Conservation (phyloP, 2,113 vertebrate genomes). For the Hydropotes inermis region DNA sequence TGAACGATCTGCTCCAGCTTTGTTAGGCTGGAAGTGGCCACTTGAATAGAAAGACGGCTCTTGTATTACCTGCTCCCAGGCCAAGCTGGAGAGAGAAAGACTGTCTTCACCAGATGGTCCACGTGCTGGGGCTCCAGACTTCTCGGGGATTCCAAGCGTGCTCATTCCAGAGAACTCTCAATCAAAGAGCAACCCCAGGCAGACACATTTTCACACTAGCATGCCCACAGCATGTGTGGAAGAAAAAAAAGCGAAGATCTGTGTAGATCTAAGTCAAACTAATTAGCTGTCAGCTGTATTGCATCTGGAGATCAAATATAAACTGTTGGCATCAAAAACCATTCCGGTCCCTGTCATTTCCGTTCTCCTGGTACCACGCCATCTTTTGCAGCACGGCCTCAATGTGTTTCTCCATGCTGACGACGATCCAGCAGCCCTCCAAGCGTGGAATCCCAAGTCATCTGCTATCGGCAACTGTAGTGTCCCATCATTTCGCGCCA, state of each 20-base stretch:
- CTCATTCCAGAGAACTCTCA: constrained; percentile 43
- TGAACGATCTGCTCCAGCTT: background rate
- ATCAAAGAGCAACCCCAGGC: constrained; percentile 53
- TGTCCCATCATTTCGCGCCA: background rate
- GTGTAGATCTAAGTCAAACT: constrained; percentile 70
- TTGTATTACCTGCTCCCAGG: background rate
- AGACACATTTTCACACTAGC: constrained; percentile 42
- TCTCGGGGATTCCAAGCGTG: background rate
- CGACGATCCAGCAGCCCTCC: constrained; percentile 30
- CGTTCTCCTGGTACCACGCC: constrained; percentile 83
- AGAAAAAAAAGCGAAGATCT: background rate
- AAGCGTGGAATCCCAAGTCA: constrained; percentile 67
- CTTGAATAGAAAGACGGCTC: background rate
- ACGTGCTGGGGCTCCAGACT: background rate
- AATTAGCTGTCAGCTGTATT: constrained; percentile 85
- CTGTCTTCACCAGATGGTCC: background rate
- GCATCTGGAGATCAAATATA: constrained; percentile 90
- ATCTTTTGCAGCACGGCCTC: constrained; percentile 83
- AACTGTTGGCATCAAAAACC: constrained; percentile 87
- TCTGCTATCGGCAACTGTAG: constrained; percentile 33
- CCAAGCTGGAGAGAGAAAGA: background rate
- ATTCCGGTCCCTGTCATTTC: constrained; percentile 91
- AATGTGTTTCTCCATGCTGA: constrained; percentile 76
- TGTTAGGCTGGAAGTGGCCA: background rate
- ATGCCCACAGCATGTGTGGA: constrained; percentile 52